Conservation (phyloP, 2,797 vertebrate species). For the Chrosomus eos region DNA sequence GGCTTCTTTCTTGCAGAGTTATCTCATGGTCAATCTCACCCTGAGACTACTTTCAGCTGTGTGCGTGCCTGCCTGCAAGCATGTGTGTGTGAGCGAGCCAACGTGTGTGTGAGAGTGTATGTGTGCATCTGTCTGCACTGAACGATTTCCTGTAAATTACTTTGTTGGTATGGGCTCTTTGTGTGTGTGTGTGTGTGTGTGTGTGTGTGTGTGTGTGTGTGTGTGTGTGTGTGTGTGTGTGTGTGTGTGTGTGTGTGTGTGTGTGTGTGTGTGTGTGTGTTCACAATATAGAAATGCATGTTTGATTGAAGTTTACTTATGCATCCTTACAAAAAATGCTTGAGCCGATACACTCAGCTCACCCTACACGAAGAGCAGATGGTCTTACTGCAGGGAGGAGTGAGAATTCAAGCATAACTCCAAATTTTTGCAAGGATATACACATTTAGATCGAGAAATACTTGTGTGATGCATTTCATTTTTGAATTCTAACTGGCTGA, state of each 20-base stretch:
- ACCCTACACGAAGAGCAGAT: slow-evolving; percentile 33
- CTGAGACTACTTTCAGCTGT: slow-evolving; percentile 62
- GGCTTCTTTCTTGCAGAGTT: slow-evolving; percentile 67
- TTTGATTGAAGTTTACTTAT: slow-evolving; percentile 34
- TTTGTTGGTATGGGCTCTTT: slow-evolving; percentile 5
- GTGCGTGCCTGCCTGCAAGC: slow-evolving; percentile 53
- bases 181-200: slow-evolving; percentile 23
- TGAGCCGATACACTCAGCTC: slow-evolving; percentile 15
- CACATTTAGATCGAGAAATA: slow-evolving; percentile 1
- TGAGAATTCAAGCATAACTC: slow-evolving; percentile 12
- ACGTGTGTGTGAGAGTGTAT: slow-evolving; percentile 43
- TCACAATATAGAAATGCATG: slow-evolving; percentile 23
- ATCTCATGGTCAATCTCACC: slow-evolving; percentile 72
- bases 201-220: slow-evolving; percentile 13
- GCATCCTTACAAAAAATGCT: slow-evolving; percentile 9
- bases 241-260: no score
- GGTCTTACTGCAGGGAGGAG: slow-evolving; percentile 34
- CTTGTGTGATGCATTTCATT: background rate
- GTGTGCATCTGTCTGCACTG: slow-evolving; percentile 46
- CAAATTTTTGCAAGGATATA: slow-evolving; percentile 24
- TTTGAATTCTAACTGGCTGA: slow-evolving; percentile 24
- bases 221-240: background rate
- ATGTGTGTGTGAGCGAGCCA: slow-evolving; percentile 46
- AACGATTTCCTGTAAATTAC: slow-evolving; percentile 48
- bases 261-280: background rate